These are phyloP conservation scores for Dermatophagoides farinae DNA, from an alignment of 1,140 invertebrate species.

Conservation along the genomic window DNA sequence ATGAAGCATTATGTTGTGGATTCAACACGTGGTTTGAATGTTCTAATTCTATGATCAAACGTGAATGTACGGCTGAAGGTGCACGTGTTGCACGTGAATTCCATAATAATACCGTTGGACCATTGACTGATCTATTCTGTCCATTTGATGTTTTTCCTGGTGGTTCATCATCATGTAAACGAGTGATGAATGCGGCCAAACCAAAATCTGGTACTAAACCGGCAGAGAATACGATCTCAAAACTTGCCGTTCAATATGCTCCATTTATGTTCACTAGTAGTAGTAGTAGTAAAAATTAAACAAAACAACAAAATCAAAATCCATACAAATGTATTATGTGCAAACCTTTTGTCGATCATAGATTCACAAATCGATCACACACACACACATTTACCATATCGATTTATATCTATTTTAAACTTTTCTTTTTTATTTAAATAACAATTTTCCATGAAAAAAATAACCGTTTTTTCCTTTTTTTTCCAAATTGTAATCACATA, in stretches of 20 bases:
- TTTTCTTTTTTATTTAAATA: too few relatives aligned
- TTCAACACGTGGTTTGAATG: conserved; percentile 9
- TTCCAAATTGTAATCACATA: too few relatives aligned
- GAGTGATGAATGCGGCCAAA: neutral
- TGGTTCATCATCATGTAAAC: neutral
- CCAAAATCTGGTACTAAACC: neutral
- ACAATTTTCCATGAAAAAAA: too few relatives aligned
- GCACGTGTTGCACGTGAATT: neutral
- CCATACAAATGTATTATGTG: too few relatives aligned
- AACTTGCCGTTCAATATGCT: neutral
- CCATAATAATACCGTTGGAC: neutral
- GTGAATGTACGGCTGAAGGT: conserved; percentile 3
- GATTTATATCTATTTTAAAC: too few relatives aligned
- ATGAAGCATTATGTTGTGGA: conserved; percentile 9
- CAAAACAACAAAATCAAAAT: too few relatives aligned
- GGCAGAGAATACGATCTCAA: neutral
- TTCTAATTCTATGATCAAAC: neutral
- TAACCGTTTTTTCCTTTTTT: too few relatives aligned
- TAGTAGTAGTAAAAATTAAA: neutral
- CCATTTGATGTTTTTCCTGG: conserved; percentile 6
- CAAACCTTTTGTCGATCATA: too few relatives aligned
- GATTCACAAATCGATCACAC: too few relatives aligned
- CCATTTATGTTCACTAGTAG: neutral
- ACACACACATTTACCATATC: too few relatives aligned
- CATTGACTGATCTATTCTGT: conserved; percentile 5